Evolutionary conservation across 2,888 invertebrate species (phyloP).

Genomic region (Rhyacophila evoluta): DNA sequence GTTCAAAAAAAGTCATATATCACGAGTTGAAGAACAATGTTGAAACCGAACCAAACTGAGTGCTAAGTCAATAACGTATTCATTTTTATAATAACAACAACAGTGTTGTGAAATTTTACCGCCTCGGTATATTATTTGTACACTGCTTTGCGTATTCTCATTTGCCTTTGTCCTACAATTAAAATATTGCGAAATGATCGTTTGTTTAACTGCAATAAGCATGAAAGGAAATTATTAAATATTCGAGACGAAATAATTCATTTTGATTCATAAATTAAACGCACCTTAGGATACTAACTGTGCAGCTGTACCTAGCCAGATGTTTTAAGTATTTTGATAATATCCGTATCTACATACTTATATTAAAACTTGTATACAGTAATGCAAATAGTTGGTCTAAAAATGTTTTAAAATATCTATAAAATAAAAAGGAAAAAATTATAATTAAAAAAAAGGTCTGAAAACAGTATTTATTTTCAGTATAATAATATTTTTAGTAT

Average conservation of each 20-base stretch:
- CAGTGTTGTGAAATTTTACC: slow-evolving; percentile 1
- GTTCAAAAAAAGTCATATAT: background rate
- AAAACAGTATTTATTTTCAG: no score
- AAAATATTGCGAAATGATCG: slow-evolving; percentile 10
- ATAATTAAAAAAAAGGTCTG: no score
- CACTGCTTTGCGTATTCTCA: background rate
- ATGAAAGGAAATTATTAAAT: slow-evolving; percentile 6
- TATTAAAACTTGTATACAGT: no score
- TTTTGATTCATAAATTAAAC: background rate
- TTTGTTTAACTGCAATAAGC: background rate
- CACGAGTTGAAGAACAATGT: slow-evolving; percentile 2
- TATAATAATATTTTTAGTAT: no score
- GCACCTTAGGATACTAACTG: background rate
- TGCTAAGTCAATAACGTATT: slow-evolving; percentile 10
- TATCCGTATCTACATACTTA: no score
- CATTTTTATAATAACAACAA: slow-evolving; percentile 12
- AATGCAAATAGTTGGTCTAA: no score
- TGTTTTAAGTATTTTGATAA: no score
- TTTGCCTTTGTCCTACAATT: slow-evolving; percentile 24
- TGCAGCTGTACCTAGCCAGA: background rate
- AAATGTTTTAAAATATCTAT: no score
- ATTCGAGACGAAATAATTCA: background rate
- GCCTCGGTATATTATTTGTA: slow-evolving; percentile 1
- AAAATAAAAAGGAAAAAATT: no score
- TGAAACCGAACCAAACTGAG: background rate